Percentiles rank a stretch among this genome's conserved stretches.
Evolutionary conservation across 2,888 invertebrate genomes (phyloP).

Genomic region (Cabera pusaria): DNA sequence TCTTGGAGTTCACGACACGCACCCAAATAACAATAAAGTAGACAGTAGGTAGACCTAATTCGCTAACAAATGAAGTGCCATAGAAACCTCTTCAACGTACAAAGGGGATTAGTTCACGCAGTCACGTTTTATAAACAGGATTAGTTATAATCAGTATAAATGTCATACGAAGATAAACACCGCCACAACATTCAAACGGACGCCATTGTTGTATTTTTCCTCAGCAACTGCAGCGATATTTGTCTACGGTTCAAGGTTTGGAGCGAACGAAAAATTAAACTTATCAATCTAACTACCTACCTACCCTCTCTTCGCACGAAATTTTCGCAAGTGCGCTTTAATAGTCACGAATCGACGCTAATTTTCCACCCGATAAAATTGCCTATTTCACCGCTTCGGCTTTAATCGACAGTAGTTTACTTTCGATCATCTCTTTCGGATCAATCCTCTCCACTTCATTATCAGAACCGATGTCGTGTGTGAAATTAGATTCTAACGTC

Average conservation of each 20-base stretch:
- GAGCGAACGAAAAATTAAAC: background rate
- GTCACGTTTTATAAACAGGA: slow-evolving; percentile 52
- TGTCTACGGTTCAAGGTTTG: slow-evolving; percentile 8
- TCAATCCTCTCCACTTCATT: slow-evolving; percentile 6
- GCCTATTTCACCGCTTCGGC: slow-evolving; percentile 9
- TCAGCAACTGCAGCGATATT: slow-evolving; percentile 2
- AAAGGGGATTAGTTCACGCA: slow-evolving; percentile 39
- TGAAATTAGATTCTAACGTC: slow-evolving; percentile 19
- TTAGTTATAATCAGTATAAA: slow-evolving; percentile 40
- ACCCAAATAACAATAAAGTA: slow-evolving; percentile 8
- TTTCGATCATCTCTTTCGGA: slow-evolving; percentile 25
- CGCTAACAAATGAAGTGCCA: slow-evolving; percentile 15
- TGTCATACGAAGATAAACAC: slow-evolving; percentile 35
- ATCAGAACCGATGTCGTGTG: slow-evolving; percentile 17
- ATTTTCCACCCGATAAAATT: slow-evolving; percentile 13
- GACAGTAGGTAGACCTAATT: slow-evolving; percentile 11
- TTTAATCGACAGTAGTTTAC: slow-evolving; percentile 25
- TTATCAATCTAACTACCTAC: slow-evolving; percentile 6
- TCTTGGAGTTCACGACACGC: background rate
- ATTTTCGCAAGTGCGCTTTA: background rate
- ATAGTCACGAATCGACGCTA: slow-evolving; percentile 11
- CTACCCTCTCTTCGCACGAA: slow-evolving; percentile 8
- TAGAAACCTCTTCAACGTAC: slow-evolving; percentile 42
- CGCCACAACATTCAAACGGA: slow-evolving; percentile 18
- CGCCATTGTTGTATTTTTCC: slow-evolving; percentile 16